phyloP scores from a whole-genome alignment of 2,888 invertebrate genomes.

The Oscheius onirici region DNA sequence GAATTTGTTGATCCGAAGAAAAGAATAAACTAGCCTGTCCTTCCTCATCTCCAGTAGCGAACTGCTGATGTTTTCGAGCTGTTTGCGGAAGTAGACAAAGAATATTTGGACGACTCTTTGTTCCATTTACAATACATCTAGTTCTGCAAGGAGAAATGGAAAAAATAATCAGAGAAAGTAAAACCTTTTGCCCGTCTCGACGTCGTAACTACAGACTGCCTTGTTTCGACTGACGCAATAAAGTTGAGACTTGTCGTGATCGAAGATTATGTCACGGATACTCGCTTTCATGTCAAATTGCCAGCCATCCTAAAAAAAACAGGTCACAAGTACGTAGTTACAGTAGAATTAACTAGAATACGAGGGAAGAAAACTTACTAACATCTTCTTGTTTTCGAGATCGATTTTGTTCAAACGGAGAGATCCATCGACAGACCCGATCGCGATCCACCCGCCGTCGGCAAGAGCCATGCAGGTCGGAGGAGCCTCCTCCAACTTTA shows the following conservation, averaged over 20 bases:
- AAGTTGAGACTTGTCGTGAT: slow-evolving; percentile 32
- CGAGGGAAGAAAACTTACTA: slow-evolving; percentile 13
- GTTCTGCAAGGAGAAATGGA: slow-evolving; percentile 32
- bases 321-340: too few species aligned
- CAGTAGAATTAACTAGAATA: too few species aligned
- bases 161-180: too few species aligned
- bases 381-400: slow-evolving; percentile 7
- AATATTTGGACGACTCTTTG: slow-evolving; percentile 44
- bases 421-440: slow-evolving; percentile 48
- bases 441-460: slow-evolving; percentile 28
- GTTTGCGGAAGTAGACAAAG: slow-evolving; percentile 50
- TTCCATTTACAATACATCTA: slow-evolving; percentile 43
- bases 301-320: slow-evolving; percentile 44
- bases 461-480: slow-evolving; percentile 38
- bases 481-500: slow-evolving; percentile 29
- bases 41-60: slow-evolving; percentile 60
- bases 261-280: slow-evolving; percentile 41
- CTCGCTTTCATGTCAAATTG: slow-evolving; percentile 41
- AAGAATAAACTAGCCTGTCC: slow-evolving; percentile 47
- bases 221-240: slow-evolving; percentile 50
- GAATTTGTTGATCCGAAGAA: not conserved
- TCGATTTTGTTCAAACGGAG: slow-evolving; percentile 36
- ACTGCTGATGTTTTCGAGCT: slow-evolving; percentile 49
- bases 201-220: slow-evolving; percentile 58
- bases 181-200: slow-evolving; percentile 58